Conservation (phyloP, 2,888 invertebrate genomes). For the Chirona hameri region DNA sequence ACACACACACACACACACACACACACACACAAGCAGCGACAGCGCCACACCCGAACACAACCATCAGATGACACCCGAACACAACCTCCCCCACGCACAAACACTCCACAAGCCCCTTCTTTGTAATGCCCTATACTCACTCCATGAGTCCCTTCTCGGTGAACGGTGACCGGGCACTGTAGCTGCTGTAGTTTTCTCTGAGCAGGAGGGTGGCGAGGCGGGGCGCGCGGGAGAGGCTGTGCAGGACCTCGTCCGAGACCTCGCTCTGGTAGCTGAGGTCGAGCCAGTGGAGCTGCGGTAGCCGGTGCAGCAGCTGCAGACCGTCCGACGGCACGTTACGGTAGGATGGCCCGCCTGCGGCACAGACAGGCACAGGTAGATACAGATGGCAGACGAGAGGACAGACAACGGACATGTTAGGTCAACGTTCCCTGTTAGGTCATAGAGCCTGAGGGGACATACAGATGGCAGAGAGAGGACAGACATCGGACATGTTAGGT, state of each 20-base stretch:
- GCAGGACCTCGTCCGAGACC: constrained; percentile 12
- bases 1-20: no score
- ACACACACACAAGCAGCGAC: no score
- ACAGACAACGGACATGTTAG: no score
- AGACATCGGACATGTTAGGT: no score
- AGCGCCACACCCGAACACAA: no score
- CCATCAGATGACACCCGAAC: no score
- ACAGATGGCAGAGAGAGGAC: no score
- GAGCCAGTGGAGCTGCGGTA: constrained; percentile 4
- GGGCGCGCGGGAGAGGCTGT: neutral
- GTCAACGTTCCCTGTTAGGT: no score
- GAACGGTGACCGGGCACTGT: constrained; percentile 1
- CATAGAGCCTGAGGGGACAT: no score
- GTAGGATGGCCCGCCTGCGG: neutral
- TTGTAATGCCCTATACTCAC: neutral
- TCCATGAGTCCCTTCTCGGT: neutral
- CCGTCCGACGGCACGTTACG: neutral
- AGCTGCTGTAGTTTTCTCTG: neutral
- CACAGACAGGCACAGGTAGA: neutral
- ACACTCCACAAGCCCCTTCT: neutral
- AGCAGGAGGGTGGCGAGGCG: constrained; percentile 7
- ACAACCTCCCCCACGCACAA: no score
- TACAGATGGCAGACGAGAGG: no score
- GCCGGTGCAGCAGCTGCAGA: constrained; percentile 7
- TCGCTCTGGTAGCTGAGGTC: constrained; percentile 28